These are phyloP conservation scores for Ephydatia muelleri DNA, from an alignment of 37 sponge, comb jelly and placozoan species.

Conservation along the genomic window DNA sequence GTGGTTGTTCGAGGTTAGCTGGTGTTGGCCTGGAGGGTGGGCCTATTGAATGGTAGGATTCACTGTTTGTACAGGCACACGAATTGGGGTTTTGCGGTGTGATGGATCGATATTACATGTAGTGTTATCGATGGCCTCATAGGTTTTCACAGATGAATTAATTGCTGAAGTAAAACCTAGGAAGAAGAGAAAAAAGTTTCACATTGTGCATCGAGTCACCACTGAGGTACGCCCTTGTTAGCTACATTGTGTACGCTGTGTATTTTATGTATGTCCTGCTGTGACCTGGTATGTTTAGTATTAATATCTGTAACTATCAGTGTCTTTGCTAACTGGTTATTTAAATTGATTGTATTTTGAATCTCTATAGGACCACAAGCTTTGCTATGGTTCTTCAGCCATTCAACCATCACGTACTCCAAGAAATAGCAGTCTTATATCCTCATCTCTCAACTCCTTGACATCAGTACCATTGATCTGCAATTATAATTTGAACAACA, in stretches of 20 bases:
- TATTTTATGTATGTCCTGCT: too few relatives aligned
- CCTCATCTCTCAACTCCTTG: neutral
- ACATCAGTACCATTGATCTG: neutral
- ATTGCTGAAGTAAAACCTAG: neutral
- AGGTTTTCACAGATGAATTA: neutral
- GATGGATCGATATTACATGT: neutral
- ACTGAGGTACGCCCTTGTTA: neutral
- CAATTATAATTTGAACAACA: neutral
- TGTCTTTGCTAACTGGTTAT: too few relatives aligned
- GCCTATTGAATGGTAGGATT: neutral
- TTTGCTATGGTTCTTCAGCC: neutral
- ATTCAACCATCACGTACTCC: neutral
- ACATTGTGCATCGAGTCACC: neutral
- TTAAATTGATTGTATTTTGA: too few relatives aligned
- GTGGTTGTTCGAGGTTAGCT: neutral
- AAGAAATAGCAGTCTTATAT: neutral
- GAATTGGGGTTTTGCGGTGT: neutral
- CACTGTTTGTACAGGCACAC: neutral
- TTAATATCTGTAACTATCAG: too few relatives aligned
- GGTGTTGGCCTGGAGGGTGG: neutral
- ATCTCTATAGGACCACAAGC: neutral
- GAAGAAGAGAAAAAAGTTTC: neutral
- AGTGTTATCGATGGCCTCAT: neutral
- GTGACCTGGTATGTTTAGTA: too few relatives aligned
- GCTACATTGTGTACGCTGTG: too few relatives aligned